Evolutionary conservation across 2,113 vertebrate genomes (phyloP).

Genomic region (Ciconia maguari): DNA sequence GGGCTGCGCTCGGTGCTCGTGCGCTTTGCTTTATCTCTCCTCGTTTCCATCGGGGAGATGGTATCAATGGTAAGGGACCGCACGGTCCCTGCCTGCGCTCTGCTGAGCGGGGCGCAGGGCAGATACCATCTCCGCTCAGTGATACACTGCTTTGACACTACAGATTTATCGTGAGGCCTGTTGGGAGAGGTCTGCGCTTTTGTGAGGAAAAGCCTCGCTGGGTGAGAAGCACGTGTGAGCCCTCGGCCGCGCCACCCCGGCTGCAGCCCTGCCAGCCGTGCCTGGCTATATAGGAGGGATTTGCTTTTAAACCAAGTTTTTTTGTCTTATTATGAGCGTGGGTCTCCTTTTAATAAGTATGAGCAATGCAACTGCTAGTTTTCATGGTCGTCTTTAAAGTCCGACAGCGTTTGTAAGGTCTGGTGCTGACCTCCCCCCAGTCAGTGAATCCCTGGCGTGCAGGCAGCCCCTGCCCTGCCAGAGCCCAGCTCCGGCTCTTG

Average conservation of each 20-base stretch:
- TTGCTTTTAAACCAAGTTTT: not conserved
- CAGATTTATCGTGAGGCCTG: not conserved
- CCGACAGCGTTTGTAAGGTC: fast-evolving
- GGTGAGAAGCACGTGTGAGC: not conserved
- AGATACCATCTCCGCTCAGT: slow-evolving; percentile 38
- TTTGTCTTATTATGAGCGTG: fast-evolving
- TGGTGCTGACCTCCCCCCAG: not conserved
- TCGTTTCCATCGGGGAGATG: slow-evolving; percentile 29
- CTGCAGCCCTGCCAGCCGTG: not conserved
- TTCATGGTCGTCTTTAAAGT: fast-evolving
- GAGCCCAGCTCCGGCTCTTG: not conserved
- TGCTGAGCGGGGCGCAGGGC: not conserved
- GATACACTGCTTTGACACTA: not conserved
- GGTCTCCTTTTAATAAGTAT: fast-evolving
- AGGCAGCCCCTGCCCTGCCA: not conserved
- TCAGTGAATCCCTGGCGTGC: fast-evolving
- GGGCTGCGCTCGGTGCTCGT: not conserved
- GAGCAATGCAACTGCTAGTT: fast-evolving
- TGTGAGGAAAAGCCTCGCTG: not conserved
- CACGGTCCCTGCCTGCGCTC: not conserved
- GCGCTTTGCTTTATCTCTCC: slow-evolving; percentile 1
- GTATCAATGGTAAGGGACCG: slow-evolving; percentile 41
- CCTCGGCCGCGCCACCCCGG: fast-evolving
- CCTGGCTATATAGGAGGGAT: fast-evolving
- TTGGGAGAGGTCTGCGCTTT: not conserved